Evolutionary conservation across 1,140 invertebrate genomes (phyloP).

Genomic region (Eupristina koningsbergeri): DNA sequence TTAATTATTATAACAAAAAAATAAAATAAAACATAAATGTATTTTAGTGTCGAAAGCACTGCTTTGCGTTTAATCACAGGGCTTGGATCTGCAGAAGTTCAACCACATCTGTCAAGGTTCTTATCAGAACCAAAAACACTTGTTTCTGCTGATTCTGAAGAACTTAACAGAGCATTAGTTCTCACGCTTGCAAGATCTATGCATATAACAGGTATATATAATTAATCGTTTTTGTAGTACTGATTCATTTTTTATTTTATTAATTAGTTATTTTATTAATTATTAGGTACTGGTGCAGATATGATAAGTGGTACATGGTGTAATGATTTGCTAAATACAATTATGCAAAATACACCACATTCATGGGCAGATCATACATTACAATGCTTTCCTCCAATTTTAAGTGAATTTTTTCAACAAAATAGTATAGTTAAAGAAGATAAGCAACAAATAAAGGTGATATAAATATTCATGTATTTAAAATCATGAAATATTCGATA

Average conservation of each 20-base stretch:
- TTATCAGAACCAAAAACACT: constrained; percentile 90
- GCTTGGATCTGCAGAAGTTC: constrained; percentile 92
- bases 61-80: constrained; percentile 92
- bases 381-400: constrained; percentile 89
- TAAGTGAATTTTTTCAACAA: constrained; percentile 90
- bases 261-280: background rate
- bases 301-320: constrained; percentile 87
- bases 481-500: too few relatives aligned
- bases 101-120: constrained; percentile 90
- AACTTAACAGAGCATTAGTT: constrained; percentile 92
- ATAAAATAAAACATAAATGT: constrained; percentile 28
- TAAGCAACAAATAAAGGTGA: constrained; percentile 86
- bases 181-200: constrained; percentile 94
- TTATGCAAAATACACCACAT: constrained; percentile 95
- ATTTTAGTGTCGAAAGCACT: constrained; percentile 90
- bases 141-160: constrained; percentile 94
- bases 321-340: constrained; percentile 90
- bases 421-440: constrained; percentile 90
- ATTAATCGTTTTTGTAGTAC: background rate
- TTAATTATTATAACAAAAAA: too few relatives aligned
- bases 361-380: constrained; percentile 94
- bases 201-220: constrained; percentile 86
- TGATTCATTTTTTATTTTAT: constrained; percentile 9
- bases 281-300: constrained; percentile 76
- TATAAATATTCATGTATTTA: background rate